Evolutionary conservation across 2,113 vertebrate species (phyloP).

Genomic region (Gymnobelideus leadbeateri): DNA sequence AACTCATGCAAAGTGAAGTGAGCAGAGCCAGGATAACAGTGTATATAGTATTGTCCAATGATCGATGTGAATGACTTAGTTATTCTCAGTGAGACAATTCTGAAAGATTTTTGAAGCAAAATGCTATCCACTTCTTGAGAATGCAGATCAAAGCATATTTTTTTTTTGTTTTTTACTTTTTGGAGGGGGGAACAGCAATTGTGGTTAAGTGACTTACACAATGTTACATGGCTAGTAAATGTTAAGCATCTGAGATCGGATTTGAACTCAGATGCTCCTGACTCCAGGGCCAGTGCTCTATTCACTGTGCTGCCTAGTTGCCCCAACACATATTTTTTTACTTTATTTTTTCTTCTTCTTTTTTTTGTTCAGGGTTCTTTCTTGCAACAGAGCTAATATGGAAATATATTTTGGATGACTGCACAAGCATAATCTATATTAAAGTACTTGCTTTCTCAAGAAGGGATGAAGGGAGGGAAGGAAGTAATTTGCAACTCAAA

Average conservation of each 20-base stretch:
- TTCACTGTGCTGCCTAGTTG: too few relatives aligned
- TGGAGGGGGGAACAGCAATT: too few relatives aligned
- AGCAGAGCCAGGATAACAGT: not conserved
- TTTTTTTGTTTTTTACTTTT: not conserved
- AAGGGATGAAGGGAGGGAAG: not conserved
- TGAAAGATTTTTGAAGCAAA: not conserved
- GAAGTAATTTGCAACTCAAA: not conserved
- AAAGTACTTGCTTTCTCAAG: not conserved
- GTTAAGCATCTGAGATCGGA: too few relatives aligned
- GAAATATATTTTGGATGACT: not conserved
- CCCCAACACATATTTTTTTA: not conserved
- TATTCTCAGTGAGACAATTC: not conserved
- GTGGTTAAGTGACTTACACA: too few relatives aligned
- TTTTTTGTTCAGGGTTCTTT: not conserved
- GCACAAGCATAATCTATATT: not conserved
- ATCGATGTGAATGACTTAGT: not conserved
- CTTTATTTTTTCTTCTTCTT: not conserved
- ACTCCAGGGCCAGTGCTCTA: too few relatives aligned
- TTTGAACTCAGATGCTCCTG: too few relatives aligned
- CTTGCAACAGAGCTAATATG: not conserved
- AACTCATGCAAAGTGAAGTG: not conserved
- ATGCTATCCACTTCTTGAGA: not conserved
- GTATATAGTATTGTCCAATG: not conserved
- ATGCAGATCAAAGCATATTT: not conserved
- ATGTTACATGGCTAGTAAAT: too few relatives aligned